A percentile compares a stretch with the other conserved stretches of the same genome.
phyloP scores from a whole-genome alignment of 2,888 invertebrate species.

The Coelinius sp. region DNA sequence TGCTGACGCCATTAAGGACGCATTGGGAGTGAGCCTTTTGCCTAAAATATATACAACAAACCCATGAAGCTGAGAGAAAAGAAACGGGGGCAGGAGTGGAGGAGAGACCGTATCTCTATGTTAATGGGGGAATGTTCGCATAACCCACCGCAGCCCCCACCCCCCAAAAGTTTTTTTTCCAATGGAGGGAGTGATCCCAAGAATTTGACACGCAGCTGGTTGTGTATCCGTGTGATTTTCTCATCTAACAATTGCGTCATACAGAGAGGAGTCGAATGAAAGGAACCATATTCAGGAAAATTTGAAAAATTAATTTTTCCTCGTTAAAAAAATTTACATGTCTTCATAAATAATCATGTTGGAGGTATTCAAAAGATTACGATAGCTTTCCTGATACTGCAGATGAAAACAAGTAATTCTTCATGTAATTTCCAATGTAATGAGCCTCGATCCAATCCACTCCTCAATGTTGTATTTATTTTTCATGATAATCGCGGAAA shows the following conservation, averaged over 20 bases:
- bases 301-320: no score
- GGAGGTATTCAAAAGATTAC: no score
- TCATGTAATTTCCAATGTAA: slow-evolving; percentile 2
- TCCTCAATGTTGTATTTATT: slow-evolving; percentile 44
- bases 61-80: slow-evolving; percentile 3
- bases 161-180: background rate
- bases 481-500: slow-evolving; percentile 51
- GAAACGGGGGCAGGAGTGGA: background rate
- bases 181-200: slow-evolving; percentile 36
- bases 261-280: background rate
- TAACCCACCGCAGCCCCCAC: slow-evolving; percentile 24
- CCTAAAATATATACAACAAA: slow-evolving; percentile 21
- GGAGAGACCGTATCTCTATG: slow-evolving; percentile 33
- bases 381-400: no score
- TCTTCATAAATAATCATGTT: no score
- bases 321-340: no score
- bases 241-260: slow-evolving; percentile 1
- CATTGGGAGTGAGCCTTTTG: slow-evolving; percentile 34
- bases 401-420: no score
- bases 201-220: slow-evolving; percentile 47
- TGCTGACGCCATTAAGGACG: slow-evolving; percentile 35
- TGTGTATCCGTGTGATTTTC: slow-evolving; percentile 43
- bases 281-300: background rate
- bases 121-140: slow-evolving; percentile 33
- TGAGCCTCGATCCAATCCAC: background rate